Evolutionary conservation across 2,888 invertebrate genomes (phyloP).

Genomic region (Ariolimax columbianus): DNA sequence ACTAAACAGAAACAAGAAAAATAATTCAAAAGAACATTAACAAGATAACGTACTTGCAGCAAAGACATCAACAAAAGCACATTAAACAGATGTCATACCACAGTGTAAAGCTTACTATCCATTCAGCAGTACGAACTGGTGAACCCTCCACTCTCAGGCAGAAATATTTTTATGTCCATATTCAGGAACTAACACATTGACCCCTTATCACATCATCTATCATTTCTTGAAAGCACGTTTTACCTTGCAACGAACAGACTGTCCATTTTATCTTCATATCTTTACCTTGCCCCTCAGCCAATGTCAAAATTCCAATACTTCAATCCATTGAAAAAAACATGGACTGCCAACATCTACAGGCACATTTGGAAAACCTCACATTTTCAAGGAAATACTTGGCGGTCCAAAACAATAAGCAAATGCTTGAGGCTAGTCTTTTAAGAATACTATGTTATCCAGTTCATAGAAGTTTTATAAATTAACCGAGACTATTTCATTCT

Average conservation of each 20-base stretch:
- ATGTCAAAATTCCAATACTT: constrained; percentile 10
- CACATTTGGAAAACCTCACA: constrained; percentile 2
- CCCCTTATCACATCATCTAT: constrained; percentile 7
- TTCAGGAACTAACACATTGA: constrained; percentile 19
- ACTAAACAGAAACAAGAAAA: not conserved
- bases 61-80: constrained; percentile 7
- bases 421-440: not conserved
- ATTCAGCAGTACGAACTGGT: constrained; percentile 41
- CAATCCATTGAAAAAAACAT: constrained; percentile 13
- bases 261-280: constrained; percentile 28
- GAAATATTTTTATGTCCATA: constrained; percentile 35
- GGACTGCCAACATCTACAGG: not conserved
- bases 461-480: constrained; percentile 8
- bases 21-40: not conserved
- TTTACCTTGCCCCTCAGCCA: constrained; percentile 8
- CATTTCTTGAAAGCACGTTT: constrained; percentile 17
- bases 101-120: constrained; percentile 49
- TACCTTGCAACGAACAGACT: not conserved
- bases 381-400: constrained; percentile 6
- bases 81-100: constrained; percentile 45
- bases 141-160: constrained; percentile 37
- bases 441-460: constrained; percentile 17
- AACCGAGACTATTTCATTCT: not conserved
- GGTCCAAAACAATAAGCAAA: not conserved
- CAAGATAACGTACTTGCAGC: not conserved